Evolutionary conservation across 2,888 invertebrate species (phyloP).

Genomic region (Auanema sp.): DNA sequence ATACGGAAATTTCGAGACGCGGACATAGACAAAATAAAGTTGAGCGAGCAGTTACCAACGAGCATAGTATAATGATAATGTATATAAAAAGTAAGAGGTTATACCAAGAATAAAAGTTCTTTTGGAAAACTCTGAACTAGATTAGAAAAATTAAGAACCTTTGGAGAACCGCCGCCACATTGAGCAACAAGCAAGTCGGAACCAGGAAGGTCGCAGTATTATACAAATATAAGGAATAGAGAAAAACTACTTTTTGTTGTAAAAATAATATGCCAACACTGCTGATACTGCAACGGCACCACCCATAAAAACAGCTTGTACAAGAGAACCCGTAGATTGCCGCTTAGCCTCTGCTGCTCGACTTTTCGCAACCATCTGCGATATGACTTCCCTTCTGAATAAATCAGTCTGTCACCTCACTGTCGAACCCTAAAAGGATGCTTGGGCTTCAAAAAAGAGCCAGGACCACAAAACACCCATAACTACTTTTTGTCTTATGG

Average conservation of each 20-base stretch:
- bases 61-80: background rate
- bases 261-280: constrained; percentile 15
- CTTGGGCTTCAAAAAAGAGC: too few relatives aligned
- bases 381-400: constrained; percentile 39
- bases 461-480: too few relatives aligned
- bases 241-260: constrained; percentile 8
- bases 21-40: background rate
- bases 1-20: background rate
- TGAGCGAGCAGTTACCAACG: background rate
- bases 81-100: too few relatives aligned
- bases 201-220: background rate
- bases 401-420: constrained; percentile 5
- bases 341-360: constrained; percentile 24
- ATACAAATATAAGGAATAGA: constrained; percentile 2
- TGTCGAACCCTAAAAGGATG: constrained; percentile 17
- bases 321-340: constrained; percentile 4
- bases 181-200: background rate
- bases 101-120: too few relatives aligned
- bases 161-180: background rate
- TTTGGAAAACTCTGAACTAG: too few relatives aligned
- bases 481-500: background rate
- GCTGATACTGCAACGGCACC: constrained; percentile 19
- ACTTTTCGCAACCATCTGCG: constrained; percentile 35
- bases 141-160: background rate
- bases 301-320: constrained; percentile 18